Conservation (phyloP, 2,797 vertebrate species). For the Crenichthys baileyi region DNA sequence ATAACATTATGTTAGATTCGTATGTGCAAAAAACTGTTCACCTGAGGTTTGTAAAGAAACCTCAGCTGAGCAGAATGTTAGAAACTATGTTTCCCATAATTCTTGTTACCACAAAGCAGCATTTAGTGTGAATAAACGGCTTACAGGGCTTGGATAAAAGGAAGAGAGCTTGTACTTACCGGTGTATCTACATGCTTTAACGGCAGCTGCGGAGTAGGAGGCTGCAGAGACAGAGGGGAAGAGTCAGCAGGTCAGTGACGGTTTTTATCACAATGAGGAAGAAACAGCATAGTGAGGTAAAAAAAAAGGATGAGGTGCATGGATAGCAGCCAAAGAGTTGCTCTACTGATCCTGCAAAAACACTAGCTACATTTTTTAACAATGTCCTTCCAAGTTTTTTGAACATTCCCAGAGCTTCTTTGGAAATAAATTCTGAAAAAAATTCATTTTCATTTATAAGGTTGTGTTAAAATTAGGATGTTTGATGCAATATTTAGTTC, state of each 20-base stretch:
- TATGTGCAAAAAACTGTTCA: too few species aligned
- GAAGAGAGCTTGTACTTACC: constrained; percentile 65
- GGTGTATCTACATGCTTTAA: constrained; percentile 81
- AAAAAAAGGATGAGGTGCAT: constrained; percentile 16
- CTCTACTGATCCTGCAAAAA: background rate
- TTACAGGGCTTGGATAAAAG: constrained; percentile 40
- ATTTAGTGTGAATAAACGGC: constrained; percentile 28
- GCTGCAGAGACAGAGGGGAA: constrained; percentile 67
- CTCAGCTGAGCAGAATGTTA: too few species aligned
- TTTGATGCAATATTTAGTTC: too few species aligned
- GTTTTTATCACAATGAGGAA: constrained; percentile 46
- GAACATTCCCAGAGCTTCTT: too few species aligned
- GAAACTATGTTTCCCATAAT: background rate
- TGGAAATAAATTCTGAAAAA: too few species aligned
- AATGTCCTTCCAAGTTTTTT: too few species aligned
- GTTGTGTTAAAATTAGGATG: too few species aligned
- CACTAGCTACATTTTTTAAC: too few species aligned
- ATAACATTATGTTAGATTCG: too few species aligned
- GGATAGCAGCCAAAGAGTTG: background rate
- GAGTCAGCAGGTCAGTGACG: constrained; percentile 55
- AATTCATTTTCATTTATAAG: too few species aligned
- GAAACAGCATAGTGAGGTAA: constrained; percentile 51
- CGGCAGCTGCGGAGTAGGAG: constrained; percentile 77
- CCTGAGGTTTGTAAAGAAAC: too few species aligned
- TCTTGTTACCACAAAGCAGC: constrained; percentile 24